Conservation (phyloP, 2,797 vertebrate species). For the Platyrinchus mystaceus region DNA sequence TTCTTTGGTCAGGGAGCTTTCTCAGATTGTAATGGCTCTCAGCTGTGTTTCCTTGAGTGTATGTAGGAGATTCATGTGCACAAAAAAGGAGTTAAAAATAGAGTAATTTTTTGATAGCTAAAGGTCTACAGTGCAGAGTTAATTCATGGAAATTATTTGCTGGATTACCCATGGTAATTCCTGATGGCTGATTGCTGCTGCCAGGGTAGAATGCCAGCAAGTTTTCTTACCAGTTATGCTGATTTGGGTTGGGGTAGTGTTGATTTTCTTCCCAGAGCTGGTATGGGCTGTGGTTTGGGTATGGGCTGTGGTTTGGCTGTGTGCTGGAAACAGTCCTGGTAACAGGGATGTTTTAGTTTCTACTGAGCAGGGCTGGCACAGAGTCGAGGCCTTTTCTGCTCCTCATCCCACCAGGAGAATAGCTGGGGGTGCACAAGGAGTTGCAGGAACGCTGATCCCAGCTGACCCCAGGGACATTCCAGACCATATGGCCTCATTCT, state of each 20-base stretch:
- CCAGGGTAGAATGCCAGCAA: neutral
- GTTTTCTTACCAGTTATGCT: neutral
- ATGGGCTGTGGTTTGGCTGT: neutral
- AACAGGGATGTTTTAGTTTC: neutral
- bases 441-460: neutral
- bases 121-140: neutral
- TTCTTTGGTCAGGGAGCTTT: neutral
- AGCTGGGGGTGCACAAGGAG: neutral
- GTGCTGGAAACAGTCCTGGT: neutral
- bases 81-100: neutral
- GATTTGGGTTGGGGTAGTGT: neutral
- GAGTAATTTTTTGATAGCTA: neutral
- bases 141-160: neutral
- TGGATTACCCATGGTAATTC: neutral
- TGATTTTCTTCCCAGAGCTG: neutral
- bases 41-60: neutral
- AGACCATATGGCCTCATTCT: neutral
- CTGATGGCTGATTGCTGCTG: neutral
- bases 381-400: neutral
- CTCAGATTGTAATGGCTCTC: neutral
- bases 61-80: neutral
- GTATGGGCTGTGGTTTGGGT: neutral
- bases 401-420: neutral
- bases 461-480: neutral
- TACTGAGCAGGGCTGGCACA: neutral